Evolutionary conservation across 2,113 vertebrate species (phyloP).

Genomic region (Ctenodactylus gundi): DNA sequence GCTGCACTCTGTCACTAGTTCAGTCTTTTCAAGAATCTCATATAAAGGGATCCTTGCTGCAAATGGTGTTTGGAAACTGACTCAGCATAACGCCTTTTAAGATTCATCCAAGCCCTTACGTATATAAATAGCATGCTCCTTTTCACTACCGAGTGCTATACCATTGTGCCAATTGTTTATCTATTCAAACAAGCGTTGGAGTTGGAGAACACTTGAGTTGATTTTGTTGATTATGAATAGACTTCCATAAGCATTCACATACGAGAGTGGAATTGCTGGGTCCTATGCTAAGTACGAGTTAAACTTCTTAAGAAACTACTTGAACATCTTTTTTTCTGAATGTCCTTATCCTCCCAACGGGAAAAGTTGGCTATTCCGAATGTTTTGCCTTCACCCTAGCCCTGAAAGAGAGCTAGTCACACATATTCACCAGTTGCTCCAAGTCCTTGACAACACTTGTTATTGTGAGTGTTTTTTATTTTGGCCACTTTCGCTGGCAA

Average conservation of each 20-base stretch:
- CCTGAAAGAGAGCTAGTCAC: background rate
- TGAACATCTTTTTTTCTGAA: background rate
- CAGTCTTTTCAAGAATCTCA: background rate
- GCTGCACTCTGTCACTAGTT: background rate
- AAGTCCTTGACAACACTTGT: background rate
- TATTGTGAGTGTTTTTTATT: background rate
- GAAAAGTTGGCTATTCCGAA: background rate
- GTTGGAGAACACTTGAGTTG: background rate
- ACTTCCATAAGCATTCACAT: background rate
- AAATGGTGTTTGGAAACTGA: background rate
- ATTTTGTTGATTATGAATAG: background rate
- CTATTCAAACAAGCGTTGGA: background rate
- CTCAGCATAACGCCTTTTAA: background rate
- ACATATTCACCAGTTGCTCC: background rate
- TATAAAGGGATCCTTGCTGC: background rate
- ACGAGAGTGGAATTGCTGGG: background rate
- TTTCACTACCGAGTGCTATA: background rate
- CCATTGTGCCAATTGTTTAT: background rate
- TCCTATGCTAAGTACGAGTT: accelerated
- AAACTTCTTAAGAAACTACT: background rate
- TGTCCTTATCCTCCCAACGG: background rate
- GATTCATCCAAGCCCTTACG: background rate
- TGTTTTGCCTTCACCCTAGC: background rate
- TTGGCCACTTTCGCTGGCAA: background rate
- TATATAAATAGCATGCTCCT: background rate